Evolutionary conservation across 92 coral and sea anemone genomes (phyloP).

Genomic region (Diadumene lineata): DNA sequence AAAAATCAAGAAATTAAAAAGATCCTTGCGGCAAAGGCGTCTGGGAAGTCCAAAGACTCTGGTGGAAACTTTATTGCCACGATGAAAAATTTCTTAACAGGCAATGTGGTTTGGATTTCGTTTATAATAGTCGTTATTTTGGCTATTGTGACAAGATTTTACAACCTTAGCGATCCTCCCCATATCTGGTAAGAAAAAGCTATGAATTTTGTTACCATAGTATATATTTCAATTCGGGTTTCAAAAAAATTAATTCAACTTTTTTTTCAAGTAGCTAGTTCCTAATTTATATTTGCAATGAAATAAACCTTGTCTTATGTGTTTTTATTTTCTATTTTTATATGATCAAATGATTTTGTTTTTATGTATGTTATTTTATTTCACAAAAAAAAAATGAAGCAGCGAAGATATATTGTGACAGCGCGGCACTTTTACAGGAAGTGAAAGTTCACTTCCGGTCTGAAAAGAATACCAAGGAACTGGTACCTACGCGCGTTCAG

Average conservation of each 20-base stretch:
- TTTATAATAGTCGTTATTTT: slow-evolving; percentile 22
- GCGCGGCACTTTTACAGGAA: slow-evolving; percentile 14
- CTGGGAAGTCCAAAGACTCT: neutral
- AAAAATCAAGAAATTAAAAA: slow-evolving; percentile 23
- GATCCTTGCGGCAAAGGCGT: neutral
- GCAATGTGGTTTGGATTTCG: slow-evolving; percentile 14
- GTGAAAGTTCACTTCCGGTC: slow-evolving; percentile 25
- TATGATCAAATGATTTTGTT: neutral
- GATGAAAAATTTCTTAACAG: neutral
- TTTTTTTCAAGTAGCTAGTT: neutral
- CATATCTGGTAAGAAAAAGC: slow-evolving; percentile 43
- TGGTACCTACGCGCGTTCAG: neutral
- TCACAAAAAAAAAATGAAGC: neutral
- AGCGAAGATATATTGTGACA: neutral
- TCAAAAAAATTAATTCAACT: too few species aligned
- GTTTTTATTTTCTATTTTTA: too few species aligned
- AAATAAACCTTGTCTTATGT: too few species aligned
- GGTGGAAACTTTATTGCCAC: neutral
- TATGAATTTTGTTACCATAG: too few species aligned
- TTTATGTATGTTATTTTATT: neutral
- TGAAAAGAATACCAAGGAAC: neutral
- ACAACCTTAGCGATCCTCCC: slow-evolving; percentile 20
- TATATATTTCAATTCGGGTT: too few species aligned
- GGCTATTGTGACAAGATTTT: slow-evolving; percentile 40
- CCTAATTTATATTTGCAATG: neutral